Percentiles rank a stretch among this genome's conserved stretches.
Conservation (phyloP, 2,888 invertebrate genomes). For the Coenonympha arcania region DNA sequence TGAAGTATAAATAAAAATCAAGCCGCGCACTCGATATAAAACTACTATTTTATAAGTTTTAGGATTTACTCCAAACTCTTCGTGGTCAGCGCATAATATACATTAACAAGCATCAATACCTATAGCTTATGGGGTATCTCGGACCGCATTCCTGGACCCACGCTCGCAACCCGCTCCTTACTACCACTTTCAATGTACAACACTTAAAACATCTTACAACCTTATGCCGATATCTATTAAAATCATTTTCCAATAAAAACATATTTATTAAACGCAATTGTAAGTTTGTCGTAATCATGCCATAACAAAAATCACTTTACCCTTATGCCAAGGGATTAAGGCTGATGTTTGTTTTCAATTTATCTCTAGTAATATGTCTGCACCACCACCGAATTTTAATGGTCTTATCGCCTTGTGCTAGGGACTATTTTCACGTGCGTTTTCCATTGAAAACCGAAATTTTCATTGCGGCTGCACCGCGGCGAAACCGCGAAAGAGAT, state of each 20-base stretch:
- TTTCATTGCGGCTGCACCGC: conserved; percentile 14
- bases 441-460: too few relatives aligned
- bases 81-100: conserved; percentile 38
- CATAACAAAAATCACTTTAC: conserved; percentile 19
- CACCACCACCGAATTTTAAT: background rate
- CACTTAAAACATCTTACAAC: conserved; percentile 3
- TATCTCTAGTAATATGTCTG: conserved; percentile 18
- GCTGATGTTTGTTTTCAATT: conserved; percentile 24
- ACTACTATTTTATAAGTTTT: too few relatives aligned
- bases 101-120: conserved; percentile 51
- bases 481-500: conserved; percentile 65
- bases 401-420: conserved; percentile 12
- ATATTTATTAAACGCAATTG: conserved; percentile 5
- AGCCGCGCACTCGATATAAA: too few relatives aligned
- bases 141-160: conserved; percentile 66
- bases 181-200: conserved; percentile 23
- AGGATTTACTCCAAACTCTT: conserved; percentile 33
- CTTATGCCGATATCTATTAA: conserved; percentile 24
- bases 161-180: conserved; percentile 41
- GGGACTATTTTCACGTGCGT: conserved; percentile 13
- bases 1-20: background rate
- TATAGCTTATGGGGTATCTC: conserved; percentile 65
- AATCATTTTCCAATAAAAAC: conserved; percentile 26
- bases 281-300: conserved; percentile 28
- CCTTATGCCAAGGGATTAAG: conserved; percentile 25